Evolutionary conservation across 2,113 vertebrate genomes (phyloP).

Genomic region (Plecotus auritus): DNA sequence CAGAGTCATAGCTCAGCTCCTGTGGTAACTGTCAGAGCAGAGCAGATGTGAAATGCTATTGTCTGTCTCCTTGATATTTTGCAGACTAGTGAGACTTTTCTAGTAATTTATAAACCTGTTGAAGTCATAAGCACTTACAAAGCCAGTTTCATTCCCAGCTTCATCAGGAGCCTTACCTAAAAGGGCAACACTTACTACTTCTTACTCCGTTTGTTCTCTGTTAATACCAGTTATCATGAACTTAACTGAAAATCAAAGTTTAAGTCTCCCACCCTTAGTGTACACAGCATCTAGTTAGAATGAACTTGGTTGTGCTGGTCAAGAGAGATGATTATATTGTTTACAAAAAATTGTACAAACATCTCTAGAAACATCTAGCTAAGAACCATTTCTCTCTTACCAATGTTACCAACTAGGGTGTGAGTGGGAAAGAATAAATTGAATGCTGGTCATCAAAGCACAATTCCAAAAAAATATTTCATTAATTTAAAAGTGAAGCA

Average conservation of each 20-base stretch:
- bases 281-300: background rate
- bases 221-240: background rate
- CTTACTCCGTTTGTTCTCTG: background rate
- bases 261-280: background rate
- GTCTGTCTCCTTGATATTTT: slow-evolving; percentile 41
- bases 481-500: slow-evolving; percentile 43
- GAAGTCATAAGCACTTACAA: slow-evolving; percentile 14
- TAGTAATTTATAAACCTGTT: slow-evolving; percentile 40
- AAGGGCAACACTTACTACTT: background rate
- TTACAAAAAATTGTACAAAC: background rate
- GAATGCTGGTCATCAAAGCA: background rate
- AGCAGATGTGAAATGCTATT: slow-evolving; percentile 44
- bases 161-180: background rate
- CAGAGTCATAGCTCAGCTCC: slow-evolving; percentile 33
- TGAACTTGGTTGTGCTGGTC: background rate
- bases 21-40: slow-evolving; percentile 29
- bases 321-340: background rate
- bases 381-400: slow-evolving; percentile 1
- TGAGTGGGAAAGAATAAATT: background rate
- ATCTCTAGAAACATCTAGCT: background rate
- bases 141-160: background rate
- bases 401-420: background rate
- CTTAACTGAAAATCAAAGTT: background rate
- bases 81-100: slow-evolving; percentile 40
- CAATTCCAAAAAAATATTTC: background rate